These are phyloP conservation scores for Entomobrya proxima DNA, from an alignment of 2,888 invertebrate genomes.

Conservation along the genomic window DNA sequence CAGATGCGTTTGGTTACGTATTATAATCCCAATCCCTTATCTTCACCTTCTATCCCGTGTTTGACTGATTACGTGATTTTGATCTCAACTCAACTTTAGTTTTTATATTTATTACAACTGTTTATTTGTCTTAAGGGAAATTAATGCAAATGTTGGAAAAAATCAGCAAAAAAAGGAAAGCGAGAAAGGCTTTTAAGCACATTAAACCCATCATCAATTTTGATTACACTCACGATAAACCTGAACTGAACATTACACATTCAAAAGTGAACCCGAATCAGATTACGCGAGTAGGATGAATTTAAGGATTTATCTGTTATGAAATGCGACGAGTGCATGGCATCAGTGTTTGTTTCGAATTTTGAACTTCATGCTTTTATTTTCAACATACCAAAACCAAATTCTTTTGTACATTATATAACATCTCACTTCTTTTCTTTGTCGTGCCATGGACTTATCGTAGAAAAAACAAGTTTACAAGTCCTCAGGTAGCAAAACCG, in stretches of 20 bases:
- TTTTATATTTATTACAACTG: background rate
- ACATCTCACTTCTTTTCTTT: background rate
- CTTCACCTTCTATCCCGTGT: background rate
- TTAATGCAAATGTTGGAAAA: background rate
- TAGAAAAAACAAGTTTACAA: conserved; percentile 44
- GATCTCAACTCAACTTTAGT: background rate
- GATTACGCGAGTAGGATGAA: background rate
- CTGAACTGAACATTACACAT: too few species aligned
- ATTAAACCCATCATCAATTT: conserved; percentile 6
- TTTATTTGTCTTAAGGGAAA: conserved; percentile 4
- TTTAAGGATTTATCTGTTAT: too few species aligned
- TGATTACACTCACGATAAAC: too few species aligned
- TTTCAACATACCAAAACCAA: background rate
- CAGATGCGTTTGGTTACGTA: background rate
- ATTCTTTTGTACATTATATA: background rate
- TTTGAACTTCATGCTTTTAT: too few species aligned
- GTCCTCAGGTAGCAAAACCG: conserved; percentile 42
- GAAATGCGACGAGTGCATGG: too few species aligned
- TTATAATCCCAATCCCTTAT: background rate
- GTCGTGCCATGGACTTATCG: background rate
- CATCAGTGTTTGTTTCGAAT: too few species aligned
- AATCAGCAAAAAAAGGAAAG: background rate
- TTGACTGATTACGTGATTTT: background rate
- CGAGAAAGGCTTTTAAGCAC: background rate
- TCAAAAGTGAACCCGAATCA: background rate